phyloP scores from a whole-genome alignment of 2,113 vertebrate species.

The Catagonus wagneri region DNA sequence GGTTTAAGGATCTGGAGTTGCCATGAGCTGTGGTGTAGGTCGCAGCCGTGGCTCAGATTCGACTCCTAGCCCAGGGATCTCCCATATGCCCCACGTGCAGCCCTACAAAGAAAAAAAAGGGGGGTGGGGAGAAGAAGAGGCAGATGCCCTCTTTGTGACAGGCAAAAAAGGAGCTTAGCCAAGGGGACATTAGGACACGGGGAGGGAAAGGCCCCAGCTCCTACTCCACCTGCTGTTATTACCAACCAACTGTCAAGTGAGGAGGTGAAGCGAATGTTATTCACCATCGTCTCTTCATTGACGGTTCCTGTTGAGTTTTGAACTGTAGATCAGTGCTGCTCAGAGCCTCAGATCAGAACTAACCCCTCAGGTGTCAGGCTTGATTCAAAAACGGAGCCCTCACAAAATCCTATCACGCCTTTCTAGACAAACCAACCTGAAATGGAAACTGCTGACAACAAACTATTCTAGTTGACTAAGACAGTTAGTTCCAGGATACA shows the following conservation, averaged over 20 bases:
- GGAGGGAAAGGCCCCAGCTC: no score
- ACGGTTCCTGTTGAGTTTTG: background rate
- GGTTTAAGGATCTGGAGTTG: no score
- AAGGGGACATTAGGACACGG: accelerated
- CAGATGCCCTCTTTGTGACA: background rate
- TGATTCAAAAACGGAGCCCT: background rate
- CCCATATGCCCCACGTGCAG: no score
- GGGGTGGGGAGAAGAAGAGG: background rate
- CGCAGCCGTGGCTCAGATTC: no score
- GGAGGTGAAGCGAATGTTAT: background rate
- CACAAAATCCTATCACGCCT: background rate
- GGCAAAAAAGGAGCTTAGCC: background rate
- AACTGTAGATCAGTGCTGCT: background rate
- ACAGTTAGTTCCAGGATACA: background rate
- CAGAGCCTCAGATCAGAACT: background rate
- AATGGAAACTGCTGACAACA: background rate
- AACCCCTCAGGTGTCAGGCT: background rate
- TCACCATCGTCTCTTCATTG: background rate
- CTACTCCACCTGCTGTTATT: background rate
- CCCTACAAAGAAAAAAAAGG: no score
- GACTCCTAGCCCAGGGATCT: no score
- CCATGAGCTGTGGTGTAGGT: no score
- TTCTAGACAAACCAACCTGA: background rate
- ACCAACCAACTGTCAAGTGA: background rate
- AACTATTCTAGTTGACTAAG: background rate